Conservation (phyloP, 2,113 vertebrate genomes). For the Thymallus thymallus region DNA sequence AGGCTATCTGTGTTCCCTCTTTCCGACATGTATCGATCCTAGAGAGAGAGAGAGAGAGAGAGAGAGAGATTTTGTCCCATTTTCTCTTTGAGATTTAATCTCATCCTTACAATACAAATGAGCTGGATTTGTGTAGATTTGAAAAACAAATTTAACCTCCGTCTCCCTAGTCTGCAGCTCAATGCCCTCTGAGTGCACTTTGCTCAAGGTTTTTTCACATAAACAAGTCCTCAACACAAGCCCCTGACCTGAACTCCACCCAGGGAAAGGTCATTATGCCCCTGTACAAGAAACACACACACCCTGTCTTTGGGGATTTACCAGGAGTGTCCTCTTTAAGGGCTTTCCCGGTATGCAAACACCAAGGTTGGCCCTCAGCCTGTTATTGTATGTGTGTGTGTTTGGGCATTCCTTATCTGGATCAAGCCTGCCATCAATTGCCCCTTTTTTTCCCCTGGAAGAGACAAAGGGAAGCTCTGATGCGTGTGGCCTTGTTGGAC, state of each 20-base stretch:
- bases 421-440: slow-evolving; percentile 26
- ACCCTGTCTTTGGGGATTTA: slow-evolving; percentile 10
- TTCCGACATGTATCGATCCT: slow-evolving; percentile 27
- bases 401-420: slow-evolving; percentile 12
- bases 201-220: too few species aligned
- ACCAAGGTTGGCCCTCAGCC: slow-evolving; percentile 4
- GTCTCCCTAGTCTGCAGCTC: background rate
- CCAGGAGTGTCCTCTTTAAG: slow-evolving; percentile 3
- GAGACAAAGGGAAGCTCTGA: slow-evolving; percentile 27
- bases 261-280: slow-evolving; percentile 10
- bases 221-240: background rate
- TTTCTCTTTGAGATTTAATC: background rate
- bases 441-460: slow-evolving; percentile 26
- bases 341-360: slow-evolving; percentile 27
- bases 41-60: background rate
- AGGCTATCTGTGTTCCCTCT: background rate
- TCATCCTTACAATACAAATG: background rate
- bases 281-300: background rate
- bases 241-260: slow-evolving; percentile 48
- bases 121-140: slow-evolving; percentile 53
- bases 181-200: too few species aligned
- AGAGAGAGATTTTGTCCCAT: slow-evolving; percentile 9
- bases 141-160: slow-evolving; percentile 47
- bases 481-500: background rate
- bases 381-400: background rate